Base-by-base conservation (phyloP, 2,888 invertebrate genomes). In the Tanypteryx hageni region DNA sequence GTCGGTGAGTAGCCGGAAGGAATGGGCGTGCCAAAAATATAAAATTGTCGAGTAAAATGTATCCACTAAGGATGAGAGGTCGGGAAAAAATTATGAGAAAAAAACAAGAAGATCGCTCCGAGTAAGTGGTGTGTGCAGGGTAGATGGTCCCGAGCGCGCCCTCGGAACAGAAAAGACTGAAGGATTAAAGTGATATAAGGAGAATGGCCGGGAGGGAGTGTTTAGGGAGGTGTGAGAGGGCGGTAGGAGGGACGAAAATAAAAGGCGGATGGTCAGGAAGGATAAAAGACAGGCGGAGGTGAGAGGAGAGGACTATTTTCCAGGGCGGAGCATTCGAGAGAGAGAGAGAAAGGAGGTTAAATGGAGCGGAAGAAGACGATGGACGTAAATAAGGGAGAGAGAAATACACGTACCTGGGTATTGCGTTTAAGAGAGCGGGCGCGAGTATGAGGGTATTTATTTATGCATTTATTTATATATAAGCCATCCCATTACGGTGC, bases 101-200 rank as follows among this genome's bases (percentile, higher is more conserved):
- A 68, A 68, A 68, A 22, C 22, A 68, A 22, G 68, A 27, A 76
- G 22, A 76, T 27, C 76, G 22, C 27, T 22, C 27, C 13, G 76
- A 76, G 76, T 10, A 18, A 44, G 44, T 44, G 44, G 44, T 1
- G 44, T 44, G 44, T 44, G 44, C 44, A 44, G 44, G 44, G 44
- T 44, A 44, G 44, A 44, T 44, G 44, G 68, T 68, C 68, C 27
- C 44, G 44, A 44, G 44, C 44, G 44, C 44, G 44, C 44, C 44
- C 44, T 44, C 44, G 8, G 27, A 76, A 27, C 22, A 22, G 68
- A 13, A 22, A 22, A 27, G 22, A 76, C 16, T 16, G 68, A 68
- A 68, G 76, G 76, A 76, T 76, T 76, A 76, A 76, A 76, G 76
- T 76, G 76, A 76, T 76, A 76, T 76, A 76, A 76, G 76, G 76